Conservation (phyloP, 1,140 invertebrate species). For the Drosophila pseudoobscura region DNA sequence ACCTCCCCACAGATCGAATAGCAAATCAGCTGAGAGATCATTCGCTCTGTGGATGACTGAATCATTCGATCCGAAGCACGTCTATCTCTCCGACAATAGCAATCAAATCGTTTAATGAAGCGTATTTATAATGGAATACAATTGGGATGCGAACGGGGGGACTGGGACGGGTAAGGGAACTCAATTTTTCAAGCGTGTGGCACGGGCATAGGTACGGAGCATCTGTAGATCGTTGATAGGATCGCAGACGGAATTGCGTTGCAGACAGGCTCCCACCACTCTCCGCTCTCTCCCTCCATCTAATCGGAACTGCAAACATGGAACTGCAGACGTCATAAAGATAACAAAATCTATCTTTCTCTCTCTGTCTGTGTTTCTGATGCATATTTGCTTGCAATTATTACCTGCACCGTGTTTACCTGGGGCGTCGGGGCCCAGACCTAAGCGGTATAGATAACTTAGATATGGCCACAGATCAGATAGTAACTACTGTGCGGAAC, state of each 20-base stretch:
- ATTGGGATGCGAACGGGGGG: conserved; percentile 18
- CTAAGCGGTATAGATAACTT: background rate
- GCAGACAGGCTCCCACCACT: conserved; percentile 18
- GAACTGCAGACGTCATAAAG: conserved; percentile 63
- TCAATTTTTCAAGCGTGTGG: conserved; percentile 45
- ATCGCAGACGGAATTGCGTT: conserved; percentile 45
- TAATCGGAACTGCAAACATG: conserved; percentile 35
- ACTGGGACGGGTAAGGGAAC: background rate
- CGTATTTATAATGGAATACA: conserved; percentile 56
- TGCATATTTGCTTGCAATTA: conserved; percentile 36
- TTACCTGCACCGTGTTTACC: conserved; percentile 6
- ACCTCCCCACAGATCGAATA: conserved; percentile 18
- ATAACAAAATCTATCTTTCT: background rate
- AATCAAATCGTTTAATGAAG: conserved; percentile 45
- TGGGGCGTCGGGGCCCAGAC: no score
- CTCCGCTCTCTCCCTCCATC: conserved; percentile 10
- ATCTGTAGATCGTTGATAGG: background rate
- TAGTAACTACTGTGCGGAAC: conserved; percentile 9
- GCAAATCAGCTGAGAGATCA: conserved; percentile 19
- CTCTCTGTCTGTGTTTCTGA: background rate
- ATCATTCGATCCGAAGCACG: conserved; percentile 3
- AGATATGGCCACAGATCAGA: conserved; percentile 10
- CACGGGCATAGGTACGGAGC: conserved; percentile 32
- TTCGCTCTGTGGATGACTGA: conserved; percentile 26
- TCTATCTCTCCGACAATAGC: conserved; percentile 17